Base-by-base conservation (phyloP, 2,888 invertebrate species). In the Allacma fusca region DNA sequence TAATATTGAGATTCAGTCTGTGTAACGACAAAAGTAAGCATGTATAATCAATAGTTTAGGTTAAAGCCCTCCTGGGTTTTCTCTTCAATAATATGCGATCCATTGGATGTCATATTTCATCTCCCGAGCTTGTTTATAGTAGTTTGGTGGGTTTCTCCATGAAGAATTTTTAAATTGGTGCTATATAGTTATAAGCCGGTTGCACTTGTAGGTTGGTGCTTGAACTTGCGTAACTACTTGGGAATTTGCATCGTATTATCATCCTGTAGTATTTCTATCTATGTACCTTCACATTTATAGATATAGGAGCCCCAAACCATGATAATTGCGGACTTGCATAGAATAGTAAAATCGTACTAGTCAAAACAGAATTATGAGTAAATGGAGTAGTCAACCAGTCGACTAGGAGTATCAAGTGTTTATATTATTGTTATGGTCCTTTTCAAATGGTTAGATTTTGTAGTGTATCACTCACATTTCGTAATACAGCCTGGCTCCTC, bases 21-120 rank as follows among this genome's bases (percentile, higher is more conserved):
- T 9, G 16, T 50, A 19, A 19, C 9, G 16, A 50, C 1, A n/a
- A 9, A 2, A 50, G 19, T 19, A 50, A 16, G 50, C n/a, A 50
- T 2, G 50, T 5, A 50, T n/a, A 50, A 50, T 50, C 50, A 50
- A 50, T 50, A 50, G 50, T 50, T 50, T 67, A 29, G 71, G 71
- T 71, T 71, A 59, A 71, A 71, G 72, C 57, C 72, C 72, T 57
- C 34, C 72, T 72, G 29, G n/a, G 70, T 70, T 59, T 57, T 28
- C 5, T 13, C 50, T 40, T 50, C 19, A 19, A n/a, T 50, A 34
- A 34, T 7, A 34, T 50, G n/a, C 50, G n/a, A n/a, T 50, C 21
- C 2, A 9, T 59, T 50, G 50, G 50, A 50, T 16, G 19, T 50
- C 50, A 50, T 50, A 50, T 50, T 50, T 50, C 50, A 50, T 50